A percentile compares a stretch with the other conserved stretches of the same genome.
phyloP scores from a whole-genome alignment of 2,113 vertebrate species.

The Tachysurus fulvidraco region DNA sequence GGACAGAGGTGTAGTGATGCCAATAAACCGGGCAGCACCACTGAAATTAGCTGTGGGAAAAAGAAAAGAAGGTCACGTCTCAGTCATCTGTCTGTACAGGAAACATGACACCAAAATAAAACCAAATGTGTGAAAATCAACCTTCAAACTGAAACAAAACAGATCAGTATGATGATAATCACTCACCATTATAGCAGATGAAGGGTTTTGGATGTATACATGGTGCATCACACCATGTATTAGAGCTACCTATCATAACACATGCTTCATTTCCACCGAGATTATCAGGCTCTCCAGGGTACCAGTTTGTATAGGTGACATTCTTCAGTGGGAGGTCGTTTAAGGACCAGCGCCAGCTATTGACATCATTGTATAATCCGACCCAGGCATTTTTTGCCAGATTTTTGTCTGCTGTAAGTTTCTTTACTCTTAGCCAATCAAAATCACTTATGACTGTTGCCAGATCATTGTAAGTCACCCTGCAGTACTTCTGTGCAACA shows the following conservation, averaged over 20 bases:
- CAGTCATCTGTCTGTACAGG: background rate
- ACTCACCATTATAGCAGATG: too few species aligned
- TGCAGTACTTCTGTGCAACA: constrained; percentile 23
- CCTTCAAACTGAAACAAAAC: background rate
- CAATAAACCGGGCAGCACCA: background rate
- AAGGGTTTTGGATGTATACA: background rate
- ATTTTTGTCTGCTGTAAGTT: background rate
- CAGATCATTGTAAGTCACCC: constrained; percentile 21
- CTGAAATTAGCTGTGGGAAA: background rate
- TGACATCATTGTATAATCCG: constrained; percentile 26
- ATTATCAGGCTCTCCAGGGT: background rate
- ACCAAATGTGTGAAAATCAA: background rate
- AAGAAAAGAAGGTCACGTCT: background rate
- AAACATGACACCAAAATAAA: background rate
- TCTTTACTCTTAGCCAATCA: background rate
- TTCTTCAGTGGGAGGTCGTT: background rate
- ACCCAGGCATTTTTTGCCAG: background rate
- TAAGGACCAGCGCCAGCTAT: too few species aligned
- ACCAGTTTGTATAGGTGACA: background rate
- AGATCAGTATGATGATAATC: background rate
- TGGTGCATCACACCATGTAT: background rate
- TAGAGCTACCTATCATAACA: background rate
- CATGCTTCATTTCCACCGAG: background rate
- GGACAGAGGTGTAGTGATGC: background rate
- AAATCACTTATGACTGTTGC: background rate